A percentile compares a stretch with the other conserved stretches of the same genome.
These are phyloP conservation scores for Cephus nigrinus DNA, from an alignment of 2,888 invertebrate species.

Conservation along the genomic window DNA sequence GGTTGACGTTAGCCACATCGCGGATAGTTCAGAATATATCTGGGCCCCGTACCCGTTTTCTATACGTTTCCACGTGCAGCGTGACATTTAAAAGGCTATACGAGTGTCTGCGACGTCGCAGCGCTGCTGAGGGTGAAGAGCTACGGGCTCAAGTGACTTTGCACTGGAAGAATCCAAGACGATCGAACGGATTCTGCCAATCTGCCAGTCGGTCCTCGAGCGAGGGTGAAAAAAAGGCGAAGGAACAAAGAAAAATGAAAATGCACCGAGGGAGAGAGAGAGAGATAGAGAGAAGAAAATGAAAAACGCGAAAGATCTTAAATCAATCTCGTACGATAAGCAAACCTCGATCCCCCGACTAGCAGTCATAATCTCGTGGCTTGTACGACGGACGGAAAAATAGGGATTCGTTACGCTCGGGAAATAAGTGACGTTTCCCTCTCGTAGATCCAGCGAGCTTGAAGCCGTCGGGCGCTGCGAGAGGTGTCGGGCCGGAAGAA, in stretches of 20 bases:
- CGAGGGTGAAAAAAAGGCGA: neutral
- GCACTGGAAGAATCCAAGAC: neutral
- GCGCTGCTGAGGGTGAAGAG: neutral
- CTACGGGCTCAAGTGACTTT: neutral
- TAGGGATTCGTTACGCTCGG: neutral
- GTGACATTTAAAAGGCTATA: neutral
- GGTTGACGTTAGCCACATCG: neutral
- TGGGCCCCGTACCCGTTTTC: neutral
- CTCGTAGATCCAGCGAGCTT: neutral
- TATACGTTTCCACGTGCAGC: neutral
- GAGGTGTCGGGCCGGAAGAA: slow-evolving; percentile 33
- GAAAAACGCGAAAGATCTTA: too few relatives aligned
- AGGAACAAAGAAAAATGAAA: neutral
- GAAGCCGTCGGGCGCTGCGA: neutral
- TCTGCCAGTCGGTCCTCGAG: neutral
- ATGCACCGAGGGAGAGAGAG: neutral
- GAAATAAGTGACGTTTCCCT: neutral
- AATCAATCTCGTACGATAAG: too few relatives aligned
- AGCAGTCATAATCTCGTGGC: neutral
- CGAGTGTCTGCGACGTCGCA: neutral
- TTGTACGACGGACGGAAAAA: neutral
- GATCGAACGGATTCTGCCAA: neutral
- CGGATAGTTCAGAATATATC: neutral
- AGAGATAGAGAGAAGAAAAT: neutral
- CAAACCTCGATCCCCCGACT: neutral